These are phyloP conservation scores for Caenorhabditis tropicalis DNA, from an alignment of 1,140 invertebrate genomes.

Conservation along the genomic window DNA sequence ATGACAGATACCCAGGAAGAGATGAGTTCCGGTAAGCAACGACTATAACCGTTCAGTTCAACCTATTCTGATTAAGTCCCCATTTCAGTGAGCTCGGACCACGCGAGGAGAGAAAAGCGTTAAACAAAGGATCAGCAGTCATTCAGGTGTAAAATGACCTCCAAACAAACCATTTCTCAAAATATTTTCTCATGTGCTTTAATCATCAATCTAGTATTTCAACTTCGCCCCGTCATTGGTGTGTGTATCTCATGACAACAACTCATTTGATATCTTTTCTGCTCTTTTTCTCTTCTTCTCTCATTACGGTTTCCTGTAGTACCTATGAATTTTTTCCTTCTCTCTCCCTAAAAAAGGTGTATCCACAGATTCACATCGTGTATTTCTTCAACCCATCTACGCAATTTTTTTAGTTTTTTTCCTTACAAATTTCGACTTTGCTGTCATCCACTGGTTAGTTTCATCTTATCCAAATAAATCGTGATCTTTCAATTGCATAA, in stretches of 20 bases:
- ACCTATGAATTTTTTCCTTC: background rate
- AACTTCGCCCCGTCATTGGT: background rate
- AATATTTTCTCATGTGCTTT: background rate
- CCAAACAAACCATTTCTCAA: background rate
- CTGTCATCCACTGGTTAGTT: background rate
- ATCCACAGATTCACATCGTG: background rate
- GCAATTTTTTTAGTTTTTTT: background rate
- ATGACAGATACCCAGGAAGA: background rate
- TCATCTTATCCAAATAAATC: constrained; percentile 5
- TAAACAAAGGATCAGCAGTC: constrained; percentile 11
- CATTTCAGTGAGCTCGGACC: constrained; percentile 13
- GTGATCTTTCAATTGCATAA: background rate
- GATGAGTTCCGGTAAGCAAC: constrained; percentile 13
- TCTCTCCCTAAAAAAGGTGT: background rate
- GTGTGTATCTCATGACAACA: constrained; percentile 21
- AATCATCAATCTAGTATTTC: constrained; percentile 37
- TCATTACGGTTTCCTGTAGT: background rate
- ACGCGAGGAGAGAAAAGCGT: background rate
- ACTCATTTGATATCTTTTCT: background rate
- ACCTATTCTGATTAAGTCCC: background rate
- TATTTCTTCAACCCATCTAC: background rate
- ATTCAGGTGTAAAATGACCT: background rate
- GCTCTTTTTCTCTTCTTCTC: background rate
- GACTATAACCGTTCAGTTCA: too few relatives aligned
- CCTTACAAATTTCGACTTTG: too few relatives aligned